phyloP scores from a whole-genome alignment of 2,113 vertebrate species.

The Donacobius atricapilla region DNA sequence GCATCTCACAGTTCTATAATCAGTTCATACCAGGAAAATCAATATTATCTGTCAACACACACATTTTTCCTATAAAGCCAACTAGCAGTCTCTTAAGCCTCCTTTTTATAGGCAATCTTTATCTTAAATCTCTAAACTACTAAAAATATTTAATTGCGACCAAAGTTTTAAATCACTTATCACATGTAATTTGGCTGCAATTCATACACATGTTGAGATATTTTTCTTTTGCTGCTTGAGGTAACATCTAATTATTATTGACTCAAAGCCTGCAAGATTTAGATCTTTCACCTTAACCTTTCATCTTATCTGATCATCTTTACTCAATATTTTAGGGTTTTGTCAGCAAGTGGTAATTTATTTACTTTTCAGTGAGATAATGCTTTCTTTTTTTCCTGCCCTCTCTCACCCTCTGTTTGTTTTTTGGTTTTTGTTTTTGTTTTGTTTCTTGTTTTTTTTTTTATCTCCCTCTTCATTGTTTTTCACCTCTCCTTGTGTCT shows the following conservation, averaged over 20 bases:
- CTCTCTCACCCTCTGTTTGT: neutral
- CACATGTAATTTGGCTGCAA: neutral
- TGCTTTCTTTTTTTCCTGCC: neutral
- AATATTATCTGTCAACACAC: neutral
- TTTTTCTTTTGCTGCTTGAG: neutral
- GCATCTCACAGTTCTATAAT: neutral
- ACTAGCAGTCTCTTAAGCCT: neutral
- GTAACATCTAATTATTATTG: neutral
- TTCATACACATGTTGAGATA: neutral
- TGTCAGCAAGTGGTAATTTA: neutral
- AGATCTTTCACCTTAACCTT: neutral
- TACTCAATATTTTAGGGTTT: neutral
- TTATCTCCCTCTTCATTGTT: neutral
- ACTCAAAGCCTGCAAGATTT: neutral
- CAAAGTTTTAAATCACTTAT: neutral
- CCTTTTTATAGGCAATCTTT: neutral
- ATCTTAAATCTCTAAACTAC: neutral
- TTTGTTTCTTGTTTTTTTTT: too few species aligned
- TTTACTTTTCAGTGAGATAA: neutral
- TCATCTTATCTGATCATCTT: neutral
- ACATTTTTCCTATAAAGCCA: neutral
- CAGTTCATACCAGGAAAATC: neutral
- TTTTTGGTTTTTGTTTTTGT: too few species aligned
- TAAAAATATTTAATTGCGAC: neutral
- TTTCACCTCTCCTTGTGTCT: neutral